Conservation (phyloP, 1,140 invertebrate genomes). For the Drosophila equinoxialis region DNA sequence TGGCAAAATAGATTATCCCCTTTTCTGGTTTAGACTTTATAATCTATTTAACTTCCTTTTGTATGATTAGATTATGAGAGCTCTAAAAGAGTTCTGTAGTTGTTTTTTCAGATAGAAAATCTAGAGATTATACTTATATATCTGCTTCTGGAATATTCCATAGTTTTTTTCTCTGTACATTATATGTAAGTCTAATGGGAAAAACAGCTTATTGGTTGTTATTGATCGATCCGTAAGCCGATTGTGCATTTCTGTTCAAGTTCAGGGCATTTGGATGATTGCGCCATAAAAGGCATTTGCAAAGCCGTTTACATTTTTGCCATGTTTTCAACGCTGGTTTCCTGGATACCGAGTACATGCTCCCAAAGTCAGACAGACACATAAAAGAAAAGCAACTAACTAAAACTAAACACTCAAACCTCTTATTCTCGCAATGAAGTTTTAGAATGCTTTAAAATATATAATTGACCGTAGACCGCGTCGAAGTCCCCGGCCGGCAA, state of each 20-base stretch:
- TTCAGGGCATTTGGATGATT: slow-evolving; percentile 52
- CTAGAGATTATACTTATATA: neutral
- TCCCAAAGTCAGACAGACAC: neutral
- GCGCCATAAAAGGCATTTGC: slow-evolving; percentile 50
- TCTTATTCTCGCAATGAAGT: slow-evolving; percentile 30
- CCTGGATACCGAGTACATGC: slow-evolving; percentile 32
- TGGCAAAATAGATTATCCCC: neutral
- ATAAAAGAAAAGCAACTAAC: slow-evolving; percentile 18
- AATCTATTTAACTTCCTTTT: neutral
- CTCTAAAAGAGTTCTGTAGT: too few species aligned
- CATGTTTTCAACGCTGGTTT: slow-evolving; percentile 20
- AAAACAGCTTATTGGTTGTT: slow-evolving; percentile 35
- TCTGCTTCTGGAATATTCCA: neutral
- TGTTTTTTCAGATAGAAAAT: too few species aligned
- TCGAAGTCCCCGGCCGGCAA: slow-evolving; percentile 31
- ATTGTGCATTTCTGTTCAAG: slow-evolving; percentile 67
- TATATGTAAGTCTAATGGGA: neutral
- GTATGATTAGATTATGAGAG: too few species aligned
- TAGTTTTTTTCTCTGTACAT: neutral
- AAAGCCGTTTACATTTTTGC: slow-evolving; percentile 50
- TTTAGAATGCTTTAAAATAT: slow-evolving; percentile 49
- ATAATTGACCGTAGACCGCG: slow-evolving; percentile 39
- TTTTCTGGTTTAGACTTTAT: neutral
- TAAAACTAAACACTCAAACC: slow-evolving; percentile 15
- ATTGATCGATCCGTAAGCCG: slow-evolving; percentile 67